phyloP scores from a whole-genome alignment of 2,888 invertebrate genomes.

The Rhogogaster chlorosoma region DNA sequence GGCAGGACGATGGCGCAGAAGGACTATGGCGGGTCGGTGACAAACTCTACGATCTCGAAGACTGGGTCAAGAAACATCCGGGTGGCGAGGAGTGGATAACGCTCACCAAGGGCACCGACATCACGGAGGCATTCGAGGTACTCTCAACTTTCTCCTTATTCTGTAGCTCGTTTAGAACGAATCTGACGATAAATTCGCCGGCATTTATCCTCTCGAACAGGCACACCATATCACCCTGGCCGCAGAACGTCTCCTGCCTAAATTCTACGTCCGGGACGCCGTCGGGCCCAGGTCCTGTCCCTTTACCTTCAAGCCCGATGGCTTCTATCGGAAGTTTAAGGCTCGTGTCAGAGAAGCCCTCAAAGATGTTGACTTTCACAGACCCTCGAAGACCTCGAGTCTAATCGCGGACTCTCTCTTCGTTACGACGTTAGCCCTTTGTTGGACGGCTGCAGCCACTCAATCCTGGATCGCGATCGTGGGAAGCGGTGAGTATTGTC shows the following conservation, averaged over 20 bases:
- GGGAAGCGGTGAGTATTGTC: constrained; percentile 66
- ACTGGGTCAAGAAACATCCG: constrained; percentile 90
- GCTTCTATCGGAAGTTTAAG: constrained; percentile 87
- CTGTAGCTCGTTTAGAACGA: not conserved
- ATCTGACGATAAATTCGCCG: not conserved
- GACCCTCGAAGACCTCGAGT: constrained; percentile 70
- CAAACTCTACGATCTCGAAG: constrained; percentile 90
- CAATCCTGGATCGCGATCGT: constrained; percentile 69
- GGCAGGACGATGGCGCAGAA: constrained; percentile 86
- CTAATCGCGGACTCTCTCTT: constrained; percentile 68
- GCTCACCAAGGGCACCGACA: constrained; percentile 87
- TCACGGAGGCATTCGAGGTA: constrained; percentile 88
- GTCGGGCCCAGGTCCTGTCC: constrained; percentile 84
- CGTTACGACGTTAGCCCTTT: constrained; percentile 58
- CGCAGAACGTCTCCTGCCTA: constrained; percentile 82
- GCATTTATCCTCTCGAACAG: constrained; percentile 56
- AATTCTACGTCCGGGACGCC: constrained; percentile 85
- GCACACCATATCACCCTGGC: constrained; percentile 83
- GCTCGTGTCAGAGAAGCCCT: constrained; percentile 80
- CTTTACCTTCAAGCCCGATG: constrained; percentile 86
- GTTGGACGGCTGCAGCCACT: constrained; percentile 60
- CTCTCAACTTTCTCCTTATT: not conserved
- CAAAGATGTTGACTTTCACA: constrained; percentile 79
- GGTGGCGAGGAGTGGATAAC: constrained; percentile 90
- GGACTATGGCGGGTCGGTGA: constrained; percentile 89